Base-by-base conservation (phyloP, 2,113 vertebrate species). In the Lichenostomus cassidix region DNA sequence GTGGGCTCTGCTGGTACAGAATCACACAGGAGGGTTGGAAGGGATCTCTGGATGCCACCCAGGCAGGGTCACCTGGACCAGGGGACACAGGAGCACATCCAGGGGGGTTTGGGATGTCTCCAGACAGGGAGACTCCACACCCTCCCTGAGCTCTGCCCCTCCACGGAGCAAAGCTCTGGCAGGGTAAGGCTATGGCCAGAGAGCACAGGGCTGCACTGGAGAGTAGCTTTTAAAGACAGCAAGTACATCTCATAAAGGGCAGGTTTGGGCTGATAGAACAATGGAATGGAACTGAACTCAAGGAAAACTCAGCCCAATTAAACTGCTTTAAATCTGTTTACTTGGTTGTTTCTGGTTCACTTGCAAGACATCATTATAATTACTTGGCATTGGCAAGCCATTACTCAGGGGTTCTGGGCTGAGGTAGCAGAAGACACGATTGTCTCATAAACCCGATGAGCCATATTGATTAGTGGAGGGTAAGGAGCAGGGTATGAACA, bases 301-400 rank as follows among this genome's bases (percentile, higher is more conserved):
- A 68, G 68, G 83, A 60, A 87, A 91, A 42, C 55, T 83, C 78
- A 29, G 62, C 44, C 69, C 0, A 0, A 59, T 63, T 68, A 52
- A 94, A 68, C 58, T 18, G 74, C 92, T 91, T 68, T 68, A 67
- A 84, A 95, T 94, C 87, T 33, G 12, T 92, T 96, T 76, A 65
- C 87, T 95, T 84, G 91, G 69, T 79, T 67, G 91, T 83, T 96
- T 91, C 95, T 96, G 88, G 94, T 87, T 74, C 87, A 76, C 89
- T 95, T 94, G 84, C 89, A 89, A 87, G 89, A 87, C 84, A 81
- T 74, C 13, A 21, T 91, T 92, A 83, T 87, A 95, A 96, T 95
- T 75, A 52, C 87, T 76, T 92, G 92, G 94, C 83, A 74, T 55
- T 31, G 55, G 92, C 89, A 79, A 90, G 69, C 44, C 95, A 70